Percentiles rank a stretch among this genome's conserved stretches.
These are phyloP conservation scores for Drosophila lacteicornis DNA, from an alignment of 1,140 invertebrate genomes.

Conservation along the genomic window DNA sequence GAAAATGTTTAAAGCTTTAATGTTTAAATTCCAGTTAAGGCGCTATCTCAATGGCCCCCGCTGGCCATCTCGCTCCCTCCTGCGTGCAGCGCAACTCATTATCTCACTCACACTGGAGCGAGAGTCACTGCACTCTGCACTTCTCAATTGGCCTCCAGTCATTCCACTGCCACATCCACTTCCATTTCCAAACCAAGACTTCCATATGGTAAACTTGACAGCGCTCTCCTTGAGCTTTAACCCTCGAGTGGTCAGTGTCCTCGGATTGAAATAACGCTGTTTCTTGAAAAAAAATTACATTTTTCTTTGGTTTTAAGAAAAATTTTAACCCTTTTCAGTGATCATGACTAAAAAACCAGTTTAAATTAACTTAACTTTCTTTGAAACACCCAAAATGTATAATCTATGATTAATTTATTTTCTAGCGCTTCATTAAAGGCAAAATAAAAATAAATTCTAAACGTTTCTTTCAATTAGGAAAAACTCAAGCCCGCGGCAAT, in stretches of 20 bases:
- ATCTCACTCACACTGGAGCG: slow-evolving; percentile 33
- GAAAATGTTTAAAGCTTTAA: slow-evolving; percentile 3
- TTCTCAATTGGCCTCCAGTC: slow-evolving; percentile 19
- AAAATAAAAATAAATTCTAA: not conserved
- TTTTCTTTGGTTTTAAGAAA: not conserved
- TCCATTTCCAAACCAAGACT: slow-evolving; percentile 43
- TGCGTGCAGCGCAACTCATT: slow-evolving; percentile 22
- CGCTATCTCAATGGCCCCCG: slow-evolving; percentile 13
- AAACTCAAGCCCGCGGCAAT: not conserved
- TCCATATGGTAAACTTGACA: slow-evolving; percentile 9
- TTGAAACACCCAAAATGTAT: not conserved
- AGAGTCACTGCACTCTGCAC: slow-evolving; percentile 57
- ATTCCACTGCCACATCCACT: slow-evolving; percentile 10
- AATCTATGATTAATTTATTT: not conserved
- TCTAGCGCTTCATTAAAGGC: not conserved
- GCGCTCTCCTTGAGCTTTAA: slow-evolving; percentile 11
- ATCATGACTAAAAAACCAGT: not conserved
- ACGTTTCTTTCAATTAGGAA: slow-evolving; percentile 11
- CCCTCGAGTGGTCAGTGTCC: not conserved
- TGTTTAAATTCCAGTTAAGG: slow-evolving; percentile 5
- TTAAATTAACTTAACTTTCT: not conserved
- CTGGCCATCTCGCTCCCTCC: not conserved
- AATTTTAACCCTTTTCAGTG: too few relatives aligned
- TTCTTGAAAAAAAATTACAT: not conserved
- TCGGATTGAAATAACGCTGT: not conserved